These are phyloP conservation scores for Cinclus mexicanus DNA, from an alignment of 2,113 vertebrate genomes.

Conservation along the genomic window DNA sequence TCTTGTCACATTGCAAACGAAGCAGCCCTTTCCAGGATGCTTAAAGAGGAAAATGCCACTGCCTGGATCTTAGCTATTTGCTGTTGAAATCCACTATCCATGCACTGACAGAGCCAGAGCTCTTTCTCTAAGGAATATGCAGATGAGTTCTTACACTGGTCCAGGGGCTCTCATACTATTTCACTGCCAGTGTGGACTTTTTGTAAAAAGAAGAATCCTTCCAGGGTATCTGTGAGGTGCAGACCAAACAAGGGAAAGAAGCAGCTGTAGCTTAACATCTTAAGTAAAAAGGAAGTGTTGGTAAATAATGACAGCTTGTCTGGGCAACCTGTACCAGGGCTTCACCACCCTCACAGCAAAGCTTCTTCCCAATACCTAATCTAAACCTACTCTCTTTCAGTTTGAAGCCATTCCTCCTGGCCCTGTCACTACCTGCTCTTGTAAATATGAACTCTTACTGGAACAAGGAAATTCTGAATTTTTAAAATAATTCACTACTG, in stretches of 20 bases:
- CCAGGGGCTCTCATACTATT: not conserved
- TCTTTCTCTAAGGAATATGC: not conserved
- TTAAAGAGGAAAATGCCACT: not conserved
- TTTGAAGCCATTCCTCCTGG: not conserved
- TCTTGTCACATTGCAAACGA: not conserved
- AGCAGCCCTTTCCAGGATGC: not conserved
- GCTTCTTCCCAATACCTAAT: not conserved
- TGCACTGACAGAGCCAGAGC: not conserved
- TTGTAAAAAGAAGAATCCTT: not conserved
- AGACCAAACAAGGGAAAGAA: not conserved
- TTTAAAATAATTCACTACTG: constrained; percentile 3
- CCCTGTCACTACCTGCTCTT: not conserved
- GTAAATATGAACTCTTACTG: not conserved
- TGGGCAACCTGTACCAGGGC: not conserved
- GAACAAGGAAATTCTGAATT: not conserved
- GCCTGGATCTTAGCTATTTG: not conserved
- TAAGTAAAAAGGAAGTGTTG: not conserved
- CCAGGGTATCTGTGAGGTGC: not conserved
- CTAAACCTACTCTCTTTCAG: not conserved
- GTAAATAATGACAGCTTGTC: not conserved
- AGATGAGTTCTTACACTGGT: not conserved
- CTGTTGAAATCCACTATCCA: not conserved
- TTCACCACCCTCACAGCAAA: not conserved
- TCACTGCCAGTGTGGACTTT: not conserved
- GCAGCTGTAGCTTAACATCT: not conserved